A percentile compares a stretch with the other conserved stretches of the same genome.
These are phyloP conservation scores for Burhinus oedicnemus DNA, from an alignment of 2,113 vertebrate species.

Conservation along the genomic window DNA sequence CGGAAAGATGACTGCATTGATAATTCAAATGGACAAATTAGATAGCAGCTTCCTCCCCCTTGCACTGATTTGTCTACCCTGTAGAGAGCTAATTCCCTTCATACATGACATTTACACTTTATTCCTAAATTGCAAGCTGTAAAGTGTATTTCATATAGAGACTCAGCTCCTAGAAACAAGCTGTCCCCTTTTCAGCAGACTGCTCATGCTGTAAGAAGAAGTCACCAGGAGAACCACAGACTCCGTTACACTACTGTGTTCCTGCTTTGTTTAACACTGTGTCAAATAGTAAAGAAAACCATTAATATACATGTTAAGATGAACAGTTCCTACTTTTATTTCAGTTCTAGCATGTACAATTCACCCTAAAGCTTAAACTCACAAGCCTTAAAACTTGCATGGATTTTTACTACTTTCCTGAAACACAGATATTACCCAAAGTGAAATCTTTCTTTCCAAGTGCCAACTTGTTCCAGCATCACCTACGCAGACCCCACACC, in stretches of 20 bases:
- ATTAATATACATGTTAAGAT: background rate
- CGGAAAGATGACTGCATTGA: background rate
- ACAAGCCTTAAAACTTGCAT: background rate
- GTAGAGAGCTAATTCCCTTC: background rate
- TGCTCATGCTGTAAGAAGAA: background rate
- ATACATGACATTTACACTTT: background rate
- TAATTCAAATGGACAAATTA: background rate
- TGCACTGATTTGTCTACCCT: background rate
- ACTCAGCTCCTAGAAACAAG: background rate
- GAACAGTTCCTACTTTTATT: background rate
- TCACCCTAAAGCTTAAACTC: background rate
- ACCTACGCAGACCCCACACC: background rate
- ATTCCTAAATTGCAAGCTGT: background rate
- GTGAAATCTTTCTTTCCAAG: background rate
- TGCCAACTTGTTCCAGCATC: background rate
- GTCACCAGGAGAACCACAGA: background rate
- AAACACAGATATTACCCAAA: background rate
- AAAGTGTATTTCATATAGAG: background rate
- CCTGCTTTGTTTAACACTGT: background rate
- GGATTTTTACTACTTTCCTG: background rate
- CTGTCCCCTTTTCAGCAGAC: background rate
- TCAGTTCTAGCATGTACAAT: background rate
- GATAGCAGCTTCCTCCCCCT: background rate
- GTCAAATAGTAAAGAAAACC: background rate
- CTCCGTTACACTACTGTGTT: background rate